Evolutionary conservation across 2,113 vertebrate genomes (phyloP).

Genomic region (Mus spicilegus): DNA sequence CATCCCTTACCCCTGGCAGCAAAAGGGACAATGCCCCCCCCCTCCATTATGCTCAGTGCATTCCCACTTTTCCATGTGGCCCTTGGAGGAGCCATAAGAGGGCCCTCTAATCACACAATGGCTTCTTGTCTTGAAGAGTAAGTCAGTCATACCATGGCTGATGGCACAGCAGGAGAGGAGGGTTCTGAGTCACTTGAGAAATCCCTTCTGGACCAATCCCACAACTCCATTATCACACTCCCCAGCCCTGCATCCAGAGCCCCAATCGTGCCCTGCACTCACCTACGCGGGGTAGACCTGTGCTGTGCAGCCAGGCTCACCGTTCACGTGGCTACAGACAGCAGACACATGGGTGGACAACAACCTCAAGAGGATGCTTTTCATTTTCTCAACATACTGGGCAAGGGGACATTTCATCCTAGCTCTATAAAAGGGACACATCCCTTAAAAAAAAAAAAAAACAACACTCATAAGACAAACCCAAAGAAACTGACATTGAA

Average conservation of each 20-base stretch:
- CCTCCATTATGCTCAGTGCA: not conserved
- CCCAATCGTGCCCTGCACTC: not conserved
- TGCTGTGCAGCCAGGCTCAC: not conserved
- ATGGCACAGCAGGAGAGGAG: not conserved
- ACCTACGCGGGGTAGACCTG: no score
- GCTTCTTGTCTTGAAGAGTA: not conserved
- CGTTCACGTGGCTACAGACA: not conserved
- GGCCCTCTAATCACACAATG: not conserved
- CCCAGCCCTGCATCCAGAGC: not conserved
- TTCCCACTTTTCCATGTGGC: not conserved
- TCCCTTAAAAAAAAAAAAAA: not conserved
- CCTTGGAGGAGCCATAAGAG: not conserved
- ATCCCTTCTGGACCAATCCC: not conserved
- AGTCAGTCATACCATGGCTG: not conserved
- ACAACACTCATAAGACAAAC: not conserved
- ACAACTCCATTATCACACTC: not conserved
- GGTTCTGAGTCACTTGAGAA: not conserved
- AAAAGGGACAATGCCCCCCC: not conserved
- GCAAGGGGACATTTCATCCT: not conserved
- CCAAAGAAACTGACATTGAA: not conserved
- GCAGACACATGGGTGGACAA: not conserved
- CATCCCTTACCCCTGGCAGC: not conserved
- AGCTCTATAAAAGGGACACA: slow-evolving; percentile 26
- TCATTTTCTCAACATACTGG: not conserved
- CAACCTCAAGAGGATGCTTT: not conserved